Conservation (phyloP, 1,140 invertebrate genomes). For the Choristoneura fumiferana region DNA sequence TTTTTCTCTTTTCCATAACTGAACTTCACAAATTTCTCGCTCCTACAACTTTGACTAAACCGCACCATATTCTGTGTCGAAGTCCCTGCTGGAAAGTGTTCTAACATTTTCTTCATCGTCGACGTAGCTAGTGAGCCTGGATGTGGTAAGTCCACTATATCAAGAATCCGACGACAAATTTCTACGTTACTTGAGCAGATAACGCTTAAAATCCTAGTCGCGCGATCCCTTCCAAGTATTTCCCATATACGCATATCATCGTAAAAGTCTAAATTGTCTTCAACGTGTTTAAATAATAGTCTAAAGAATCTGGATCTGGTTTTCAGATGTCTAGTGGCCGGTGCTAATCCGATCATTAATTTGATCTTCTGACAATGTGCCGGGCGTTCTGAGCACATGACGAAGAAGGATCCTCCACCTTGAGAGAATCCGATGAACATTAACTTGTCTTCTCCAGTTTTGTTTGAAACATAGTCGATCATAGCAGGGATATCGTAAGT, state of each 20-base stretch:
- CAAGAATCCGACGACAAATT: neutral
- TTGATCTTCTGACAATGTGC: conserved; percentile 5
- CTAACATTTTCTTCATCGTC: neutral
- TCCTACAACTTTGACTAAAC: neutral
- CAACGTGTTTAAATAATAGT: neutral
- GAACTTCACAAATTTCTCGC: conserved; percentile 8
- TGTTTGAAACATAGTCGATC: conserved; percentile 79
- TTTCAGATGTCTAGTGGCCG: neutral
- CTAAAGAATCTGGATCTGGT: conserved; percentile 6
- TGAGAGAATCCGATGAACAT: conserved; percentile 80
- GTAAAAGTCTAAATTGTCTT: neutral
- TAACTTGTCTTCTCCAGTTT: conserved; percentile 64
- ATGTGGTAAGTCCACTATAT: conserved; percentile 3
- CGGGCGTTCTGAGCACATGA: neutral
- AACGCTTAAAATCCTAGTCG: neutral
- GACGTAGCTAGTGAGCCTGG: neutral
- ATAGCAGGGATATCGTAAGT: conserved; percentile 84
- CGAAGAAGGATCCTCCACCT: conserved; percentile 48
- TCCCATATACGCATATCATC: conserved; percentile 3
- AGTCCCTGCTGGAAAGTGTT: neutral
- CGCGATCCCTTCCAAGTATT: neutral
- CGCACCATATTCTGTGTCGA: neutral
- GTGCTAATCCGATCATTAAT: neutral
- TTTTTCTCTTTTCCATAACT: conserved; percentile 18
- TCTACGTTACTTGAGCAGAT: neutral